Evolutionary conservation across 2,797 vertebrate genomes (phyloP).

Genomic region (Gymnothorax javanicus): DNA sequence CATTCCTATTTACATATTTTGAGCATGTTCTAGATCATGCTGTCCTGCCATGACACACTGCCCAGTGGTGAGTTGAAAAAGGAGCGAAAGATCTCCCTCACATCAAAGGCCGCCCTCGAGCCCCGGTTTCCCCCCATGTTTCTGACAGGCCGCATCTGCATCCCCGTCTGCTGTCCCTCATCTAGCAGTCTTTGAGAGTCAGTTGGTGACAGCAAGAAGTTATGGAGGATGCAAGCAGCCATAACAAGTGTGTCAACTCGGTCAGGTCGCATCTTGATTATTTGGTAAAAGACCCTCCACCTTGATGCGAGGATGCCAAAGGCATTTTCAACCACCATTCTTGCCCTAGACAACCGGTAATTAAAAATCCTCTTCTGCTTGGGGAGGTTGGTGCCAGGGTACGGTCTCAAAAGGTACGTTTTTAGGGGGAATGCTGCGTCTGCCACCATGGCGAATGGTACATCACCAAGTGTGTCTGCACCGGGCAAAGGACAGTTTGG

Average conservation of each 20-base stretch:
- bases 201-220: background rate
- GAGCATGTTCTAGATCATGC: no score
- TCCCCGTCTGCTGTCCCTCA: background rate
- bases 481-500: background rate
- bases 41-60: constrained; percentile 9
- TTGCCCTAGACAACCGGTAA: background rate
- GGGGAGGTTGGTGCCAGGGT: background rate
- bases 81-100: background rate
- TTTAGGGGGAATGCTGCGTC: constrained; percentile 10
- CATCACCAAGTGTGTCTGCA: background rate
- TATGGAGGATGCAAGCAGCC: constrained; percentile 17
- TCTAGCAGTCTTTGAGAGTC: background rate
- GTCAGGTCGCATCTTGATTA: background rate
- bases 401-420: background rate
- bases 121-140: background rate
- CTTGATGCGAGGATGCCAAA: constrained; percentile 9
- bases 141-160: no score
- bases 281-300: constrained; percentile 1
- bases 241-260: background rate
- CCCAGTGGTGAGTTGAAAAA: constrained; percentile 8
- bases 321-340: background rate
- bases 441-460: background rate
- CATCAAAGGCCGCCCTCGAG: background rate
- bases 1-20: no score
- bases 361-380: background rate